Evolutionary conservation across 2,888 invertebrate species (phyloP), one percentile per base, ranked within the genome.

Genomic region (Nymphalis c-album): DNA sequence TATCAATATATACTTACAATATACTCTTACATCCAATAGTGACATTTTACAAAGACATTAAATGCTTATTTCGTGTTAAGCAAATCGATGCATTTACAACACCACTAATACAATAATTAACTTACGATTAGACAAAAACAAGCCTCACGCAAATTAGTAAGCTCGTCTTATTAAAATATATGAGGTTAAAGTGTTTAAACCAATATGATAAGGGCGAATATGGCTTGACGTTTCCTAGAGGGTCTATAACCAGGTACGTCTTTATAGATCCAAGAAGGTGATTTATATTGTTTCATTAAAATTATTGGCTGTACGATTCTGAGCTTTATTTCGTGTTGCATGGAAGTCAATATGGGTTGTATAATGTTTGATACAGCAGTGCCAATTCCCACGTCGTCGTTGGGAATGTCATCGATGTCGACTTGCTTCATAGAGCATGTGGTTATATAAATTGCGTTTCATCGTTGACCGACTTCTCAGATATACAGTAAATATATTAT

Each of bases 391-490:
- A 58, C 48, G 48, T n/a, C 8, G 20, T n/a, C 7, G 55, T 7
- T 59, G 18, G 45, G 45, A 59, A 59, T 48, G 48, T 55, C 55
- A 35, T 31, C 55, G 31, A 55, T 35, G 48, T 20, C 40, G 40
- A 47, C 60, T 60, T 48, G 40, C 58, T 57, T 57, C 47, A 53
- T 46, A 50, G 20, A 26, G 10, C 53, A 53, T 31, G 55, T 35
- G 17, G 58, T 64, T 58, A 40, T 40, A 64, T 40, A 58, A 55
- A 31, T 51, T 51, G 20, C n/a, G 31, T 55, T 55, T 55, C n/a
- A 55, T 26, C 17, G 55, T 31, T 55, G 17, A 55, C 31, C 31
- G 55, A 31, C 31, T 55, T 31, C 55, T 31, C n/a, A 55, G 22
- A 51, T 51, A 51, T 13, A 20, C 4, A 13, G 20, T 51, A 51